Conservation (phyloP, 2,888 invertebrate genomes). For the Xanthia icteritia region DNA sequence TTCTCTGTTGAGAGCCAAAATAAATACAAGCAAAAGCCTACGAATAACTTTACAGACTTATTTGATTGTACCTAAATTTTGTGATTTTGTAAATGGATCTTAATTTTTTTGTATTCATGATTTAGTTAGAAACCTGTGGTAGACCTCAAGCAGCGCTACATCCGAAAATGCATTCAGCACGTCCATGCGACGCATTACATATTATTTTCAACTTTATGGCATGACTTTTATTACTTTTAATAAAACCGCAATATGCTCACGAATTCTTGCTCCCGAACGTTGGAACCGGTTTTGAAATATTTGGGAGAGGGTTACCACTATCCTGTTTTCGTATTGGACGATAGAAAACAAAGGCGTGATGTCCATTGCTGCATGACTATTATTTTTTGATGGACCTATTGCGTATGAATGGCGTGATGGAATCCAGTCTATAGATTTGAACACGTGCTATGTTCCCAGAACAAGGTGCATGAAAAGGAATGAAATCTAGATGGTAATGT, state of each 20-base stretch:
- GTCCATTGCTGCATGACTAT: slow-evolving; percentile 30
- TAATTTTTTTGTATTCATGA: neutral
- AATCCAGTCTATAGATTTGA: neutral
- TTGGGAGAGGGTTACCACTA: slow-evolving; percentile 64
- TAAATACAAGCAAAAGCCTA: too few relatives aligned
- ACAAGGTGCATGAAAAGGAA: slow-evolving; percentile 29
- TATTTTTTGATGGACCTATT: neutral
- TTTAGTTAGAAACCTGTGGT: neutral
- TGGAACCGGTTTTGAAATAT: slow-evolving; percentile 67
- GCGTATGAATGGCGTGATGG: neutral
- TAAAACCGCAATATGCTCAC: slow-evolving; percentile 52
- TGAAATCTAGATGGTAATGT: slow-evolving; percentile 62
- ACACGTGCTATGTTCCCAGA: neutral
- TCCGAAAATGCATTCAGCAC: slow-evolving; percentile 20
- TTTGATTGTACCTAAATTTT: too few relatives aligned
- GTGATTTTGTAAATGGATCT: too few relatives aligned
- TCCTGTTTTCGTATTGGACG: slow-evolving; percentile 28
- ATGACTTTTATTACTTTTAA: slow-evolving; percentile 51
- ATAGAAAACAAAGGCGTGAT: neutral
- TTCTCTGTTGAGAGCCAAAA: too few relatives aligned
- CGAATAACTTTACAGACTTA: too few relatives aligned
- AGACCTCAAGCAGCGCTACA: slow-evolving; percentile 6
- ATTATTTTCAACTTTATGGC: slow-evolving; percentile 42
- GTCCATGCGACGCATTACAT: slow-evolving; percentile 18
- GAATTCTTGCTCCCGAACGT: slow-evolving; percentile 49